Base-by-base conservation (phyloP, 2,113 vertebrate species). In the Aleadryas rufinucha region DNA sequence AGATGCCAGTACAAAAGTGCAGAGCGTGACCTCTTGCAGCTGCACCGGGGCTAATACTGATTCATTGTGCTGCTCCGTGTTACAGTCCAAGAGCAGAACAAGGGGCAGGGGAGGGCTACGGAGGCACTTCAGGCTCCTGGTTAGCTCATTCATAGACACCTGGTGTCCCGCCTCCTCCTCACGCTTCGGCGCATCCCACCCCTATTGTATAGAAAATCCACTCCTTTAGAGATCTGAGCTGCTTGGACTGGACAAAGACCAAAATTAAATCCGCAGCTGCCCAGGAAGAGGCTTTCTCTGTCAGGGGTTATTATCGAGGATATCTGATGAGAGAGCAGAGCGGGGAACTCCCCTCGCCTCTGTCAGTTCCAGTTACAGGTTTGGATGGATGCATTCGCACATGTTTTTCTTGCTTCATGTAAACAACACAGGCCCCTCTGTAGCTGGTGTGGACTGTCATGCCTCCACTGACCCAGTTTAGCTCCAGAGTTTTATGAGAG, bases 91-190 rank as follows among this genome's bases (percentile, higher is more conserved):
- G 81, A 57, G 90, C 93, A 89, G 60, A 54, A 50, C 44, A 54
- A 42, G 23, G 57, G 82, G 75, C 86, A 44, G 8, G 60, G 82
- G 63, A 81, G 80, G 39, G 84, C 50, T 72, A 18, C 3, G 0
- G 28, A 85, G n/a, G 22, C 39, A 94, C 88, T 94, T 74, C 3
- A 10, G 91, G 10, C 53, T 53, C 63, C 79, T 91, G 13, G 2
- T 92, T 90, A 82, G 94, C 63, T 95, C 91, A 90, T 96, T 97
- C 96, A 92, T 2, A 33, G 94, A 93, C 91, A 95, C 93, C 93
- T 97, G 92, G 93, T 33, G 47, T 71, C 78, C 86, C 56, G 41
- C 94, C 97, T 70, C 60, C 85, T 78, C 56, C 89, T 92, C 75
- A 87, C 10, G 90, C 97, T 94, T 93, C 79, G 1, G 24, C 87